These are phyloP conservation scores for Trissolcus japonicus DNA, from an alignment of 2,888 invertebrate genomes.

Conservation along the genomic window DNA sequence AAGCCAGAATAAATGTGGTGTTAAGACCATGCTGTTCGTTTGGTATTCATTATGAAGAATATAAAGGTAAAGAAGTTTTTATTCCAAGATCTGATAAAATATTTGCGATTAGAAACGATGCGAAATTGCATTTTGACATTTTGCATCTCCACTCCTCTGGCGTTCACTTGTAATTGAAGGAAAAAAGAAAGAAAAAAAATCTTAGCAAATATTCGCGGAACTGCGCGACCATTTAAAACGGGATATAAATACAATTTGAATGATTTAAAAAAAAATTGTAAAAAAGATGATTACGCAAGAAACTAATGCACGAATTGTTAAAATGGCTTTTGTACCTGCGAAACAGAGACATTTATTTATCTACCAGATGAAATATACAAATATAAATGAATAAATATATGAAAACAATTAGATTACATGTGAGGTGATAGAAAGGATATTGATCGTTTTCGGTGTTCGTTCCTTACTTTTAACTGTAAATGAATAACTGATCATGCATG, in stretches of 20 bases:
- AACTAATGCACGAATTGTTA: conserved; percentile 53
- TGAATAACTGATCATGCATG: not conserved
- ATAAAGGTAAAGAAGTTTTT: no score
- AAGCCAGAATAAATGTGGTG: conserved; percentile 7
- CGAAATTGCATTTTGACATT: no score
- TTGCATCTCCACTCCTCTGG: no score
- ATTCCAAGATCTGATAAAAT: no score
- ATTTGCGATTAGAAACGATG: no score
- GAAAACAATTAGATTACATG: conserved; percentile 37
- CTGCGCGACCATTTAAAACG: no score
- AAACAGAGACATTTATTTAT: conserved; percentile 70
- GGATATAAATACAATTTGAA: no score
- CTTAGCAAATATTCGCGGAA: no score
- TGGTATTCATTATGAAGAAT: no score
- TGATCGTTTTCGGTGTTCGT: conserved; percentile 3
- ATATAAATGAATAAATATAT: conserved; percentile 58
- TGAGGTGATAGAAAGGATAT: conserved; percentile 20
- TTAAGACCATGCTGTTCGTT: not conserved
- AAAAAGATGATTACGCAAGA: conserved; percentile 33
- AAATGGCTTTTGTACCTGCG: conserved; percentile 70
- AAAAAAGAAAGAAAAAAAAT: not conserved
- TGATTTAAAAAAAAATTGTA: no score
- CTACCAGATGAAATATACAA: conserved; percentile 61
- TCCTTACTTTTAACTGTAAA: conserved; percentile 6
- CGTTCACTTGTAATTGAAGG: not conserved